Evolutionary conservation across 2,888 invertebrate genomes (phyloP), one percentile per base, ranked within the genome.

Genomic region (Pomacea canaliculata): DNA sequence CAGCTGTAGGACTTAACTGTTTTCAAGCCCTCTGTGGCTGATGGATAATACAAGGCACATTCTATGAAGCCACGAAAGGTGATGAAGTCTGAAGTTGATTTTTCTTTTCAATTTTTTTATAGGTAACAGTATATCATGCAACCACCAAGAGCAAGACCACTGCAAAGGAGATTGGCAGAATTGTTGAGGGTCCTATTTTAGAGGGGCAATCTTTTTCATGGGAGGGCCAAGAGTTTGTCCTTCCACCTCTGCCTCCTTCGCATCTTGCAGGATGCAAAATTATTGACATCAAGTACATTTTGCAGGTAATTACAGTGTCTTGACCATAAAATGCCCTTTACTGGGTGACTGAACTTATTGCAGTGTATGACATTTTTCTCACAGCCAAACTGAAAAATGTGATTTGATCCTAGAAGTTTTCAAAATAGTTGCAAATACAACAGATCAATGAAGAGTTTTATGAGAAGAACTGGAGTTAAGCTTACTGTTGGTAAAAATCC

Each of bases 181-280:
- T 96, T 80, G 92, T 94, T 62, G 93, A 95, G 88, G 96, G 96
- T 63, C 95, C 95, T 92, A 95, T 96, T 83, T 93, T 95, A 37
- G 94, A 96, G 1, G 96, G 96, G 63, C 95, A 94, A 83, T 93
- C 94, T 80, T 96, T 96, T 90, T 94, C 94, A 90, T 98, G 97
- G 97, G 94, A 94, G 80, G 95, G 94, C 88, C 97, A 97, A 91
- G 94, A 95, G 89, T 93, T 98, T 77, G 96, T 96, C 91, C 96
- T 98, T 82, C 97, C 97, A 80, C 97, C 98, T 56, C 92, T 98
- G 86, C 98, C 98, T 81, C 98, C 98, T 56, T 98, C 98, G 79
- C 97, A 97, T 93, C 93, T 98, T 74, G 93, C 96, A 85, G 97
- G 97, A 76, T 98, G 97, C 90, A 96, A 96, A 91, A 94, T 98